Percentiles rank a stretch among this genome's conserved stretches.
These are phyloP conservation scores for Ancistrus triradiatus DNA, from an alignment of 2,113 vertebrate species.

Conservation along the genomic window DNA sequence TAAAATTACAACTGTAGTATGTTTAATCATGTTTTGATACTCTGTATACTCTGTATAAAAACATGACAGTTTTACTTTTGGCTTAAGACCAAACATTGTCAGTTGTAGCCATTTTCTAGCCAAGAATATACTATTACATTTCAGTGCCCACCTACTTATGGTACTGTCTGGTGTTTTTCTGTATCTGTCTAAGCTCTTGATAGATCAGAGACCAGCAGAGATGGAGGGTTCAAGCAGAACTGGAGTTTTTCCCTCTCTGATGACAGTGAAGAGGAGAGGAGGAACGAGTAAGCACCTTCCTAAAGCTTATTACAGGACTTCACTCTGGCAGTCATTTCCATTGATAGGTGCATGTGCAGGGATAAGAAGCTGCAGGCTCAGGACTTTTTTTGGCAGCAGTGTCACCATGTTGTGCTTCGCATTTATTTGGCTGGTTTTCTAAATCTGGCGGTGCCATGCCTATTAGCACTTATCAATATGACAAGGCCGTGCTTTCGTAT, in stretches of 20 bases:
- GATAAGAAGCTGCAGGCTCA: background rate
- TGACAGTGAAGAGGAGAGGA: constrained; percentile 83
- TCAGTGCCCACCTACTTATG: no score
- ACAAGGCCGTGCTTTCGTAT: no score
- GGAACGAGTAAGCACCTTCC: constrained; percentile 84
- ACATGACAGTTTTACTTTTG: no score
- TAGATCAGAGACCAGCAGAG: constrained; percentile 82
- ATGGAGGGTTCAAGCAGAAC: constrained; percentile 91
- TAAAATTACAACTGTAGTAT: no score
- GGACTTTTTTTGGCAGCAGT: background rate
- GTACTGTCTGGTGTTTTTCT: constrained; percentile 40
- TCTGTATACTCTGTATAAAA: no score
- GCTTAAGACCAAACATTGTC: no score
- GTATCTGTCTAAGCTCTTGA: constrained; percentile 82
- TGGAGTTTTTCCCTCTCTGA: constrained; percentile 87
- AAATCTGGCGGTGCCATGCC: no score
- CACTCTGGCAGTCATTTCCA: background rate
- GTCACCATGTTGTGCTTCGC: background rate
- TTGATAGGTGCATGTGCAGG: background rate
- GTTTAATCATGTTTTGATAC: no score
- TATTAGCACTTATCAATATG: no score
- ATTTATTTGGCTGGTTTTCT: background rate
- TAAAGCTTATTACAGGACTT: constrained; percentile 30
- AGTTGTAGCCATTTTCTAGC: no score
- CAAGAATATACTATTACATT: no score